These are phyloP conservation scores for Hyperopisus bebe DNA, from an alignment of 2,113 vertebrate genomes.

Conservation along the genomic window DNA sequence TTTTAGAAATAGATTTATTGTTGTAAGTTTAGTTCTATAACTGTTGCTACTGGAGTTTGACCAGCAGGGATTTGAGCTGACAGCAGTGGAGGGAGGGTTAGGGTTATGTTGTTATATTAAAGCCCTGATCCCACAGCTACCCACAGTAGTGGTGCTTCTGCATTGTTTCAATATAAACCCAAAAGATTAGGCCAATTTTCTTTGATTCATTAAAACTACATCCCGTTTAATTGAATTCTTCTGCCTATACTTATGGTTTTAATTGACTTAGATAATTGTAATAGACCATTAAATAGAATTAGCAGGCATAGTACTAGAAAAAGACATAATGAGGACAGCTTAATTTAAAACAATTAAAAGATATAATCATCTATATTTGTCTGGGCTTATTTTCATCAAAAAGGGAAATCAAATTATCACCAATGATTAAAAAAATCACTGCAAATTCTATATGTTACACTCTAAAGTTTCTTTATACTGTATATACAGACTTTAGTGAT, in stretches of 20 bases:
- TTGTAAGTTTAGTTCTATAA: neutral
- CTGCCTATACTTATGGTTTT: neutral
- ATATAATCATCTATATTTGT: neutral
- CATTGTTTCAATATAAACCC: neutral
- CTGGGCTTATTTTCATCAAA: neutral
- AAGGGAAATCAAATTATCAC: neutral
- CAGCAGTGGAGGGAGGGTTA: neutral
- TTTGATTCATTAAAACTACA: neutral
- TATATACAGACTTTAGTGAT: neutral
- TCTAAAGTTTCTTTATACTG: neutral
- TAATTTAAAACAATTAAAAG: neutral
- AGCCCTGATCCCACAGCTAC: neutral
- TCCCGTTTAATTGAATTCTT: neutral
- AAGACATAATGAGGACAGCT: neutral
- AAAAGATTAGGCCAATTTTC: neutral
- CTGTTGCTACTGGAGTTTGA: neutral
- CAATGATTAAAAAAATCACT: neutral
- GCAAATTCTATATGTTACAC: neutral
- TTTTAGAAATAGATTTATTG: neutral
- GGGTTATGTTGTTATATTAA: neutral
- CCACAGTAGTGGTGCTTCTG: neutral
- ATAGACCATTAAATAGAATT: neutral
- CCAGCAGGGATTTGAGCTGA: neutral
- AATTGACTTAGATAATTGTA: neutral
- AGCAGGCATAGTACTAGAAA: neutral